A percentile compares a stretch with the other conserved stretches of the same genome.
Evolutionary conservation across 2,113 vertebrate genomes (phyloP).

Genomic region (Fulmarus glacialis): DNA sequence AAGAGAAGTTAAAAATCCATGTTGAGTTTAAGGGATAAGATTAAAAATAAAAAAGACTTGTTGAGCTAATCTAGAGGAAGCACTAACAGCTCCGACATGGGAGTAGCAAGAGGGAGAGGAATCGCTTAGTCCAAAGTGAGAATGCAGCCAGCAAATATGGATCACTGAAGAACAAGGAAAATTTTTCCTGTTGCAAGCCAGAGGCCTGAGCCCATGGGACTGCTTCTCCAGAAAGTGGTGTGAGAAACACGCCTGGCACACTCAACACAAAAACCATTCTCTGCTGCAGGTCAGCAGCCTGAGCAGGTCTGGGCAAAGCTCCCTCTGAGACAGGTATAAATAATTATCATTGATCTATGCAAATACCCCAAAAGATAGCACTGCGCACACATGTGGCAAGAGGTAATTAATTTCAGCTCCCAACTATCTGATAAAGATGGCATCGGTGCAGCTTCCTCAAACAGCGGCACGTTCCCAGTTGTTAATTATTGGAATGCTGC

Average conservation of each 20-base stretch:
- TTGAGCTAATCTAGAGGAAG: not conserved
- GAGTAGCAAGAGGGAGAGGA: not conserved
- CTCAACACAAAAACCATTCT: not conserved
- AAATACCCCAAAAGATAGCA: not conserved
- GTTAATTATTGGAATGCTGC: not conserved
- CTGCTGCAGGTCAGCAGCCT: not conserved
- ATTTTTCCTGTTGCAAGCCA: not conserved
- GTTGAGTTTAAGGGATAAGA: not conserved
- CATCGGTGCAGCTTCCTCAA: not conserved
- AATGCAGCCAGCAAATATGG: not conserved
- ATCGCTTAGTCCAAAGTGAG: not conserved
- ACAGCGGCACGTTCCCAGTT: accelerated
- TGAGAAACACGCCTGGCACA: not conserved
- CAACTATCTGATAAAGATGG: not conserved
- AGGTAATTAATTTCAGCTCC: not conserved
- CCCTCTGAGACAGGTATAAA: not conserved
- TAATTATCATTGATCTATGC: not conserved
- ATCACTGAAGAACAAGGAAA: not conserved
- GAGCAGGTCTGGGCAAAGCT: not conserved
- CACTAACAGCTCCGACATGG: not conserved
- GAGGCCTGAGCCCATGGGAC: not conserved
- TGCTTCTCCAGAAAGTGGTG: not conserved
- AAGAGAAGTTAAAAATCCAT: not conserved
- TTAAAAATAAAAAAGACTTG: not conserved
- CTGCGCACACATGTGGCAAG: not conserved